Evolutionary conservation across 2,888 invertebrate genomes (phyloP), one percentile per base, ranked within the genome.

Genomic region (Osmoderma eremita): DNA sequence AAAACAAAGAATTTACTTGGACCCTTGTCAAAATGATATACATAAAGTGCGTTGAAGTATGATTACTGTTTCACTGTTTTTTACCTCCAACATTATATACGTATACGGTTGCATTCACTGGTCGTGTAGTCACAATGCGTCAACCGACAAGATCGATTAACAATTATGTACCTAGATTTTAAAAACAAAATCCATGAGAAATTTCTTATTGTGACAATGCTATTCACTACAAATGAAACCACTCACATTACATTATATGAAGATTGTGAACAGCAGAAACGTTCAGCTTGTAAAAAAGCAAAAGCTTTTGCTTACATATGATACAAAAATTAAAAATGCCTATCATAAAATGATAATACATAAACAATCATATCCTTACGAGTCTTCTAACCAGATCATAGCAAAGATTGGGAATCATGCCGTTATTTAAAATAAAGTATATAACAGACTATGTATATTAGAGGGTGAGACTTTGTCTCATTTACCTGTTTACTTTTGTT

Each of bases 361-460:
- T 61, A 61, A 61, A 61, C 58, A 61, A 61, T 61, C 58, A 61
- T 61, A 61, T 61, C 58, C 39, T 38, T 51, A 53, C 51, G 42
- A 63, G 45, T 61, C 63, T 63, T 67, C 53, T 62, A 51, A 67
- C 42, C 30, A 50, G 45, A 51, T 22, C 45, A 30, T 48, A 51
- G 62, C 54, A 15, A 62, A 53, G 10, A 63, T 38, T 63, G 62
- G 51, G 15, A 50, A 61, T 50, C 54, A 49, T 30, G 42, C 56
- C 39, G 18, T 58, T 63, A 53, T 63, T 51, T 3, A 67, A 61
- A 51, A 30, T 17, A 41, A 50, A 38, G 49, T 67, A 45, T 39
- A 65, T 67, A 69, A 71, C 69, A 70, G 76, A 76, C 76, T 74
- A 76, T 30, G 30, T 30, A 30, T 76, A 75, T 75, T 71, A 70